Evolutionary conservation across 2,113 vertebrate species (phyloP), one percentile per base, ranked within the genome.

Genomic region (Gymnogyps californianus): DNA sequence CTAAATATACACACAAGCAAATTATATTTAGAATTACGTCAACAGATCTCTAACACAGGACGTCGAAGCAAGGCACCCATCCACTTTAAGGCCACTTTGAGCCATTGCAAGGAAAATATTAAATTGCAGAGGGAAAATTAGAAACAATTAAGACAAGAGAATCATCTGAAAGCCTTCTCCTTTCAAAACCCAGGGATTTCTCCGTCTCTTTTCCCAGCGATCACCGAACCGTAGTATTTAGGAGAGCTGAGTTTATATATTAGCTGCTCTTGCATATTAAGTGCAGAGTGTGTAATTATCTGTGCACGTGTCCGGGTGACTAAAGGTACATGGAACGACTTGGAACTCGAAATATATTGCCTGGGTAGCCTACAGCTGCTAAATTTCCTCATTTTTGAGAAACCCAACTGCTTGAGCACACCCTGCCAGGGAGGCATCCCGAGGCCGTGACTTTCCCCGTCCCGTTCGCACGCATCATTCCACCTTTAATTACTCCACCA

Each of bases 201-300:
- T 51, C 65, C 7, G 2, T 10, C 34, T 11, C 25, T 58, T 72
- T 58, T 36, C 31, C 3, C 0, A 55, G 67, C 7, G 2, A 11
- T 51, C 74, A 20, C 44, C 10, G 0, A 46, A 10, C 44, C 2
- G 0, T 0, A 38, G 58, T 4, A 36, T 15, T 74, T 5, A 42
- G 49, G 20, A 61, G 44, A 49, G 62, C 44, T 6, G 31, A 49
- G 59, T 20, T 59, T 22, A 42, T 12, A 1, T 3, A 26, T 29
- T 11, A 55, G 36, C 40, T 1, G 49, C 57, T 58, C 62, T 20
- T 5, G 42, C 36, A 3, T 18, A 31, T 9, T 9, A 47, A 49
- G 10, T 7, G 13, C 2, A 13, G 40, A 59, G 78, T 2, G 3
- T 16, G 46, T 38, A 52, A 89, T 74, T 42, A 84, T 2, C 47